These are phyloP conservation scores for Cephus pygmeus DNA, from an alignment of 2,888 invertebrate species.

Conservation along the genomic window DNA sequence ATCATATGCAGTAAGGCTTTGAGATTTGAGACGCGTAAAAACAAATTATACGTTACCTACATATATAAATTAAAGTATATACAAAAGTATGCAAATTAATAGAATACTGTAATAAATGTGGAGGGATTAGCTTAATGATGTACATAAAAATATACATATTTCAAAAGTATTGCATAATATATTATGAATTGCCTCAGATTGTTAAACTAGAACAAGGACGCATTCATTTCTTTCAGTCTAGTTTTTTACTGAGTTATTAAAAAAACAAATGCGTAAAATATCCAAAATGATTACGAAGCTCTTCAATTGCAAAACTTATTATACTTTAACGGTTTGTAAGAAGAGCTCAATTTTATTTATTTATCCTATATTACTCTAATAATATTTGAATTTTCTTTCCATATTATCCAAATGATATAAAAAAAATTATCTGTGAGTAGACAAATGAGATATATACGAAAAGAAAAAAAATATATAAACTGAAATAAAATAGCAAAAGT, in stretches of 20 bases:
- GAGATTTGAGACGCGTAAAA: background rate
- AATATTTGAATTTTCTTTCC: background rate
- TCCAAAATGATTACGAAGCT: background rate
- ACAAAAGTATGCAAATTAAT: background rate
- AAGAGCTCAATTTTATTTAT: background rate
- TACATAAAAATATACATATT: background rate
- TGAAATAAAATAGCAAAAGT: background rate
- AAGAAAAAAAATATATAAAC: background rate
- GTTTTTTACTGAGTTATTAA: background rate
- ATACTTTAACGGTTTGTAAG: background rate
- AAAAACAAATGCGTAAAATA: background rate
- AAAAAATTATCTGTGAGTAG: background rate
- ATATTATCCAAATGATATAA: background rate
- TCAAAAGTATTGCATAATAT: background rate
- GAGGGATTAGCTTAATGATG: background rate
- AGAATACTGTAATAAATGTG: background rate
- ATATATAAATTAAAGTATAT: background rate
- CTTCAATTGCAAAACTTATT: background rate
- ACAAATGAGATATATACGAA: background rate
- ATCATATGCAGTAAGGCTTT: background rate
- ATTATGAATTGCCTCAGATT: background rate
- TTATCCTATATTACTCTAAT: background rate
- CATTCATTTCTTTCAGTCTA: background rate
- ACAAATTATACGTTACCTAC: background rate
- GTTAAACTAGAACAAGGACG: background rate